Evolutionary conservation across 1,140 invertebrate species (phyloP).

Genomic region (Limonius californicus): DNA sequence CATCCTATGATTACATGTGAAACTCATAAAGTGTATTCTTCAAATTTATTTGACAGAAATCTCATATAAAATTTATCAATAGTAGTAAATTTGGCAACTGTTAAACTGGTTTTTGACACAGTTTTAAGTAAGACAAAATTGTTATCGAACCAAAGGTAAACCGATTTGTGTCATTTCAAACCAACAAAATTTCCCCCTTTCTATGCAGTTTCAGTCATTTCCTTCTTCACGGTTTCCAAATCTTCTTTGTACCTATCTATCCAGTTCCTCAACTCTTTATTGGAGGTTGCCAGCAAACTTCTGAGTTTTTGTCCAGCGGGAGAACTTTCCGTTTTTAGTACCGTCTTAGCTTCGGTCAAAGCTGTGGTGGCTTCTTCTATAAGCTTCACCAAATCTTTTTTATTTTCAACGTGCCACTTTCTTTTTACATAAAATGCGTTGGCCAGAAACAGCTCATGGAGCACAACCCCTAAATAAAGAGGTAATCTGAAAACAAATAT

Average conservation of each 20-base stretch:
- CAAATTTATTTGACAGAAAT: no score
- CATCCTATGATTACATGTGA: no score
- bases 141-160: no score
- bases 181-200: neutral
- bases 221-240: conserved; percentile 9
- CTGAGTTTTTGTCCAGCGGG: conserved; percentile 52
- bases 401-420: conserved; percentile 48
- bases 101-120: no score
- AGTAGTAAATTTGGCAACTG: no score
- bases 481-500: conserved; percentile 60
- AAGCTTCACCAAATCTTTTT: conserved; percentile 38
- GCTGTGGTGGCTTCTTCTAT: conserved; percentile 47
- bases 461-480: conserved; percentile 67
- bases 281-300: conserved; percentile 44
- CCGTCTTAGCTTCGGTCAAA: conserved; percentile 47
- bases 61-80: no score
- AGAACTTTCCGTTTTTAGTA: conserved; percentile 51
- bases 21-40: no score
- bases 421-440: conserved; percentile 53
- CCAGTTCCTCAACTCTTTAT: conserved; percentile 42
- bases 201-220: neutral
- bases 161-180: no score
- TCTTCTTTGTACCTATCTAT: conserved; percentile 40
- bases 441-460: conserved; percentile 63
- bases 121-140: no score